Evolutionary conservation across 2,888 invertebrate genomes (phyloP).

Genomic region (Operophtera brumata): DNA sequence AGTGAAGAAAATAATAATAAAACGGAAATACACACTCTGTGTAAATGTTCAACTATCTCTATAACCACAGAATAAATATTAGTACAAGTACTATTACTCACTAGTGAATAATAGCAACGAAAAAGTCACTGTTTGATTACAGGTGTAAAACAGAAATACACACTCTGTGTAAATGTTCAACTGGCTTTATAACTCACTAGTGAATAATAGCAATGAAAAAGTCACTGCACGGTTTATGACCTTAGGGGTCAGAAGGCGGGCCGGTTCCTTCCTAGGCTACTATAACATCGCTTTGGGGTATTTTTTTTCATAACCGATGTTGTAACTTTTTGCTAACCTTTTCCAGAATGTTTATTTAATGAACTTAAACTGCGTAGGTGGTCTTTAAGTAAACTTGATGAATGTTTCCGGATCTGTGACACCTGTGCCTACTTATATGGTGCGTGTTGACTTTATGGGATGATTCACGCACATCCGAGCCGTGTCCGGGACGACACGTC

Average conservation of each 20-base stretch:
- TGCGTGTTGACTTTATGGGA: conserved; percentile 16
- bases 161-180: too few relatives aligned
- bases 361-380: conserved; percentile 33
- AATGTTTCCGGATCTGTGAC: conserved; percentile 50
- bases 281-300: conserved; percentile 2
- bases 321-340: background rate
- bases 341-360: conserved; percentile 11
- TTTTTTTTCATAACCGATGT: conserved; percentile 5
- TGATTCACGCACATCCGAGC: background rate
- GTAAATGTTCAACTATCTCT: too few relatives aligned
- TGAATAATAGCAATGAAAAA: too few relatives aligned
- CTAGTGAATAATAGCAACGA: too few relatives aligned
- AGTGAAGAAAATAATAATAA: too few relatives aligned
- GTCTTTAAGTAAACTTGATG: conserved; percentile 43
- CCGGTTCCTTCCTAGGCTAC: background rate
- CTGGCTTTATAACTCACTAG: too few relatives aligned
- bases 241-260: conserved; percentile 1
- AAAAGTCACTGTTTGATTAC: too few relatives aligned
- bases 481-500: background rate
- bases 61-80: too few relatives aligned
- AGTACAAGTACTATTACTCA: too few relatives aligned
- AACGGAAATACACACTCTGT: too few relatives aligned
- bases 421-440: conserved; percentile 41
- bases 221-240: background rate
- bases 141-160: too few relatives aligned